Percentiles rank a stretch among this genome's conserved stretches.
Evolutionary conservation across 2,797 vertebrate species (phyloP).

Genomic region (Antrozous pallidus): DNA sequence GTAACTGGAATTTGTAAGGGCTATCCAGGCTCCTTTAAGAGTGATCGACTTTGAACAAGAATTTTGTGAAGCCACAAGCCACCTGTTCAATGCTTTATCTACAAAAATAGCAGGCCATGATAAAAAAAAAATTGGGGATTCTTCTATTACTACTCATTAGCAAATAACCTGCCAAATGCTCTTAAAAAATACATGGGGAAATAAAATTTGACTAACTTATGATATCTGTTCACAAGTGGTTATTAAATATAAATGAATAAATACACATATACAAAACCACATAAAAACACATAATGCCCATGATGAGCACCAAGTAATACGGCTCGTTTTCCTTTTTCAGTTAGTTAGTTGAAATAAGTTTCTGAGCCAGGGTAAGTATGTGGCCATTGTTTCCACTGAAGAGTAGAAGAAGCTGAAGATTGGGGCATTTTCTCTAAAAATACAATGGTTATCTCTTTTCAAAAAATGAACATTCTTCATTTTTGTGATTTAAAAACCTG

Average conservation of each 20-base stretch:
- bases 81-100: slow-evolving; percentile 48
- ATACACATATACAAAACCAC: neutral
- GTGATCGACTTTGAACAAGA: slow-evolving; percentile 40
- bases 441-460: slow-evolving; percentile 11
- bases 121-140: neutral
- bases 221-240: slow-evolving; percentile 22
- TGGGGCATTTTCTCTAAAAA: neutral
- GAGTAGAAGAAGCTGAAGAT: neutral
- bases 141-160: neutral
- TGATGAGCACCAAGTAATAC: neutral
- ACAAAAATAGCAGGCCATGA: slow-evolving; percentile 16
- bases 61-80: slow-evolving; percentile 52
- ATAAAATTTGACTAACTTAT: slow-evolving; percentile 31
- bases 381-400: neutral
- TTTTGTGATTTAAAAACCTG: slow-evolving; percentile 26
- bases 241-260: slow-evolving; percentile 38
- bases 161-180: slow-evolving; percentile 13
- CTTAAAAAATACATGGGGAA: slow-evolving; percentile 21
- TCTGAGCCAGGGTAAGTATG: neutral
- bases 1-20: slow-evolving; percentile 50
- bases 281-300: neutral
- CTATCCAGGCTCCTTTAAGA: slow-evolving; percentile 40
- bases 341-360: neutral
- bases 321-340: neutral
- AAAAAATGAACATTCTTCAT: neutral